These are phyloP conservation scores for Microtus pennsylvanicus DNA, from an alignment of 2,113 vertebrate species.

Conservation along the genomic window DNA sequence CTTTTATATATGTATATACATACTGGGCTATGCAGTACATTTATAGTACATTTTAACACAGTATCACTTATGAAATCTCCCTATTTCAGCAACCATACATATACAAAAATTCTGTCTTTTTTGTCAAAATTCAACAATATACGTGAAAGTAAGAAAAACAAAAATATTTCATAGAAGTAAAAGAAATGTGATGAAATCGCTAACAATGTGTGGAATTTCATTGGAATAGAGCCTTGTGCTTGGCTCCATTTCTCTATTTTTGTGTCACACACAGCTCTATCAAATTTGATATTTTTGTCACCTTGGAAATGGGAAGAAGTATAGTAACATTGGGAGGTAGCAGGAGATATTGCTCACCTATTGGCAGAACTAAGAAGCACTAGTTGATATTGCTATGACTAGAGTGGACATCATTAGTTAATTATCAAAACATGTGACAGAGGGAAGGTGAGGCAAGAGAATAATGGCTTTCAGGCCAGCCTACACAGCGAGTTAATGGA, in stretches of 20 bases:
- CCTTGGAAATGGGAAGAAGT: background rate
- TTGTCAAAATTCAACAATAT: background rate
- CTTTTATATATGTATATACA: background rate
- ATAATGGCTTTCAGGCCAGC: background rate
- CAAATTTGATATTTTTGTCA: background rate
- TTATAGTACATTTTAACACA: background rate
- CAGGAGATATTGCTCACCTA: background rate
- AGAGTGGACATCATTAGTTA: background rate
- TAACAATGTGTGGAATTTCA: background rate
- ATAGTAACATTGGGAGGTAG: background rate
- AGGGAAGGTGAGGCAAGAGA: background rate
- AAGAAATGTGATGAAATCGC: background rate
- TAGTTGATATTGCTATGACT: background rate
- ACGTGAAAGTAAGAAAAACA: constrained; percentile 37
- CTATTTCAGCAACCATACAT: background rate
- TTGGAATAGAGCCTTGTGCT: background rate
- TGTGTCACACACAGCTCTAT: background rate
- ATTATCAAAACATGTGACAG: background rate
- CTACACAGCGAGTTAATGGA: background rate
- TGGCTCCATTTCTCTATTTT: constrained; percentile 13
- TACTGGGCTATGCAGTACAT: no score
- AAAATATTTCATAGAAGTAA: background rate
- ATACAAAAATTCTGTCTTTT: background rate
- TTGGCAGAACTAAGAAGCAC: background rate
- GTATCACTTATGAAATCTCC: constrained; percentile 8